These are phyloP conservation scores for Mythimna loreyi DNA, from an alignment of 2,888 invertebrate species.

Conservation along the genomic window DNA sequence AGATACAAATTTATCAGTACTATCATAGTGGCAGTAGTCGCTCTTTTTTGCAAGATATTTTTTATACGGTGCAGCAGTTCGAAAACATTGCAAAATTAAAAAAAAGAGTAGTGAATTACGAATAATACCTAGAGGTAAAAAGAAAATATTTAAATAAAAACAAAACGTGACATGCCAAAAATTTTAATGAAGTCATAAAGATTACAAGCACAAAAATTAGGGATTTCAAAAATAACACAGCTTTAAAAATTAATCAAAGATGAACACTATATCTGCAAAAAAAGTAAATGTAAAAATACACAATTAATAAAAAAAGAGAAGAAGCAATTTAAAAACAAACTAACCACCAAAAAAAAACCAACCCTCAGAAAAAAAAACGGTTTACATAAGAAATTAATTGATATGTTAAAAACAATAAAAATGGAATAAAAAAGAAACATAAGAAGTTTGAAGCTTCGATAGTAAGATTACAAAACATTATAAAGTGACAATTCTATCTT, in stretches of 20 bases:
- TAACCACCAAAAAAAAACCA: constrained; percentile 11
- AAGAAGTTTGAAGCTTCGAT: not conserved
- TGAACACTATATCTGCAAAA: not conserved
- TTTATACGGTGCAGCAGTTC: no score
- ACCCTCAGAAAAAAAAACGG: not conserved
- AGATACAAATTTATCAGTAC: not conserved
- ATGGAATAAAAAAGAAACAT: not conserved
- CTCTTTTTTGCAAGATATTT: no score
- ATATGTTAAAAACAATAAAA: not conserved
- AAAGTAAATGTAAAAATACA: not conserved
- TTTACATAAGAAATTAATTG: not conserved
- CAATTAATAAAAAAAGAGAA: not conserved
- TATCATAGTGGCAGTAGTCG: no score
- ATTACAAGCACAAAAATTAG: not conserved
- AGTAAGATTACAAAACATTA: not conserved
- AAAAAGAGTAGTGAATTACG: not conserved
- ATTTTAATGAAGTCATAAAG: constrained; percentile 4
- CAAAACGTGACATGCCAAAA: not conserved
- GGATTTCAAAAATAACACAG: not conserved
- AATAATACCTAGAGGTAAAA: not conserved
- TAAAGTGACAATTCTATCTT: not conserved
- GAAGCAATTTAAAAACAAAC: not conserved
- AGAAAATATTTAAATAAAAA: not conserved
- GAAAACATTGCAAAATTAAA: not conserved
- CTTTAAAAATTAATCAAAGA: not conserved